Evolutionary conservation across 2,113 vertebrate species (phyloP).

Genomic region (Zosterops pallidus): DNA sequence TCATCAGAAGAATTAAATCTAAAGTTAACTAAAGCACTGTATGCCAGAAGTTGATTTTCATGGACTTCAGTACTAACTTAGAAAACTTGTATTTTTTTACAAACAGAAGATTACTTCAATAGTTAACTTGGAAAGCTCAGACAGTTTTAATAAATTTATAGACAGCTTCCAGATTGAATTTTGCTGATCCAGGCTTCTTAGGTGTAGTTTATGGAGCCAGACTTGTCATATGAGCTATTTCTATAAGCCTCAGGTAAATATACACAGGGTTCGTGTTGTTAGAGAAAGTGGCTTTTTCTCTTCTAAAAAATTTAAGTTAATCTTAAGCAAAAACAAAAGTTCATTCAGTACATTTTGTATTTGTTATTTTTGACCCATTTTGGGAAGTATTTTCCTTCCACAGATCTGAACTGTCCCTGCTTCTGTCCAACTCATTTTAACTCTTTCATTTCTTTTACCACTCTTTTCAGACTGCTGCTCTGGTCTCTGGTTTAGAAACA

Average conservation of each 20-base stretch:
- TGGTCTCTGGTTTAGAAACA: background rate
- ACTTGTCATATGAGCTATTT: slow-evolving; percentile 60
- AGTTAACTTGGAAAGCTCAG: slow-evolving; percentile 33
- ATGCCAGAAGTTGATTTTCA: background rate
- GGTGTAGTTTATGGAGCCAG: slow-evolving; percentile 50
- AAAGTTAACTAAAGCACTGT: background rate
- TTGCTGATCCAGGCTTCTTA: slow-evolving; percentile 45
- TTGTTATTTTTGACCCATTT: slow-evolving; percentile 56
- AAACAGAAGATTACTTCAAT: slow-evolving; percentile 23
- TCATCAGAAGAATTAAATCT: background rate
- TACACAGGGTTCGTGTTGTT: slow-evolving; percentile 34
- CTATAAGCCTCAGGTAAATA: slow-evolving; percentile 65
- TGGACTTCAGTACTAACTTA: background rate
- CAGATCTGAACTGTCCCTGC: background rate
- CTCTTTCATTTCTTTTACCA: background rate
- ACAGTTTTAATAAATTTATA: slow-evolving; percentile 42
- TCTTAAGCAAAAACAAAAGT: slow-evolving; percentile 55
- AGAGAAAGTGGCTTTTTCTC: slow-evolving; percentile 44
- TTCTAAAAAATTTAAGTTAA: slow-evolving; percentile 47
- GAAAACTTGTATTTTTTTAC: slow-evolving; percentile 3
- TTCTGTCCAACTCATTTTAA: slow-evolving; percentile 20
- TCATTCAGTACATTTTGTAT: slow-evolving; percentile 51
- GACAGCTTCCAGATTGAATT: slow-evolving; percentile 54
- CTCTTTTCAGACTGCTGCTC: background rate
- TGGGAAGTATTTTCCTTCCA: slow-evolving; percentile 33